phyloP scores from a whole-genome alignment of 92 coral and sea anemone genomes.

The Siderastrea radians region DNA sequence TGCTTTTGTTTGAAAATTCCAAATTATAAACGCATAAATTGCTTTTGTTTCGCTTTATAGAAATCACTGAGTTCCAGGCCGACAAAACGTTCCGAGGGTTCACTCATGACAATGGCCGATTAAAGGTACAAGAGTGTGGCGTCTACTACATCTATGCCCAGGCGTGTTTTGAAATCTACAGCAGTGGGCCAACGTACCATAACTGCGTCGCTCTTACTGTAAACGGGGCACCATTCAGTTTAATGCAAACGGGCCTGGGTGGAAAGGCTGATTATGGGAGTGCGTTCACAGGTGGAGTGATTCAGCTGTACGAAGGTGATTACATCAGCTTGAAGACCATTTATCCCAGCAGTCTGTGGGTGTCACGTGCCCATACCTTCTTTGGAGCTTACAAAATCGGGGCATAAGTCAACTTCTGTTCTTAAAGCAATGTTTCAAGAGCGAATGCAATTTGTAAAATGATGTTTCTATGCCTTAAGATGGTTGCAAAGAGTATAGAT shows the following conservation, averaged over 20 bases:
- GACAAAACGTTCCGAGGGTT: neutral
- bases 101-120: neutral
- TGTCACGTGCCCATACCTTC: neutral
- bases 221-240: neutral
- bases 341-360: neutral
- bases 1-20: too few relatives aligned
- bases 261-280: neutral
- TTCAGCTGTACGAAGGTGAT: neutral
- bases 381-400: conserved; percentile 3
- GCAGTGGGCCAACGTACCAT: neutral
- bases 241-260: neutral
- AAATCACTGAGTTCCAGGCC: neutral
- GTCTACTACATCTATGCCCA: conserved; percentile 1
- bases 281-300: neutral
- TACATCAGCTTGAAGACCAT: conserved; percentile 2
- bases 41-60: neutral
- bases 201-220: conserved; percentile 3
- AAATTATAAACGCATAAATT: too few relatives aligned
- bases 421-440: too few relatives aligned
- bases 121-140: neutral
- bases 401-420: too few relatives aligned
- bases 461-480: too few relatives aligned
- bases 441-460: too few relatives aligned
- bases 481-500: too few relatives aligned
- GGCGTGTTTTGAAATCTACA: neutral